Conservation (phyloP, 1,140 invertebrate species). For the Akabosia matsudoensis region DNA sequence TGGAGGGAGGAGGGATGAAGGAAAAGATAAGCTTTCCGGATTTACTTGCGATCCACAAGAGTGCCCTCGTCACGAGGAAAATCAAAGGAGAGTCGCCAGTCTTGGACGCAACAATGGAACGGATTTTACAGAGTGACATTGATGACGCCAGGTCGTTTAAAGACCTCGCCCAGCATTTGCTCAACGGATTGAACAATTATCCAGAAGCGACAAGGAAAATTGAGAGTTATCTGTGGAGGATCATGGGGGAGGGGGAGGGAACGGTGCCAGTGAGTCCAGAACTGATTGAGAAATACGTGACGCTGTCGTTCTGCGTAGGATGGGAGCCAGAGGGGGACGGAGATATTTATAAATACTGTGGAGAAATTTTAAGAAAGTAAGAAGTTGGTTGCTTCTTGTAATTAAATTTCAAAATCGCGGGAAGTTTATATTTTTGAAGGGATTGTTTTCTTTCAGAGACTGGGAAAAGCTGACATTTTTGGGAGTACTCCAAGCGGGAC, state of each 20-base stretch:
- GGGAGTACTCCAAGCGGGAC: slow-evolving; percentile 53
- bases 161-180: slow-evolving; percentile 22
- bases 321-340: slow-evolving; percentile 49
- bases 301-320: slow-evolving; percentile 54
- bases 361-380: slow-evolving; percentile 42
- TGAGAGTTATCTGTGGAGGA: slow-evolving; percentile 38
- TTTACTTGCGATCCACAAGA: slow-evolving; percentile 6
- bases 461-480: slow-evolving; percentile 54
- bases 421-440: not conserved
- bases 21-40: not conserved
- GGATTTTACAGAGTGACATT: not conserved
- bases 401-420: slow-evolving; percentile 19
- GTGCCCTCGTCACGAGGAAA: slow-evolving; percentile 13
- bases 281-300: slow-evolving; percentile 54
- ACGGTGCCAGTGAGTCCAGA: slow-evolving; percentile 42
- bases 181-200: slow-evolving; percentile 4
- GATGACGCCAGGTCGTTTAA: slow-evolving; percentile 25
- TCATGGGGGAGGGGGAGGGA: no score
- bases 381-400: not conserved
- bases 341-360: slow-evolving; percentile 31
- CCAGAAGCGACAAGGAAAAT: not conserved
- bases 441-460: slow-evolving; percentile 50
- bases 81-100: slow-evolving; percentile 28
- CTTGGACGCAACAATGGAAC: slow-evolving; percentile 21
- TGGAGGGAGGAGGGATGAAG: not conserved